Evolutionary conservation across 2,888 invertebrate species (phyloP), one percentile per base, ranked within the genome.

Genomic region (Ectemnius continuus): DNA sequence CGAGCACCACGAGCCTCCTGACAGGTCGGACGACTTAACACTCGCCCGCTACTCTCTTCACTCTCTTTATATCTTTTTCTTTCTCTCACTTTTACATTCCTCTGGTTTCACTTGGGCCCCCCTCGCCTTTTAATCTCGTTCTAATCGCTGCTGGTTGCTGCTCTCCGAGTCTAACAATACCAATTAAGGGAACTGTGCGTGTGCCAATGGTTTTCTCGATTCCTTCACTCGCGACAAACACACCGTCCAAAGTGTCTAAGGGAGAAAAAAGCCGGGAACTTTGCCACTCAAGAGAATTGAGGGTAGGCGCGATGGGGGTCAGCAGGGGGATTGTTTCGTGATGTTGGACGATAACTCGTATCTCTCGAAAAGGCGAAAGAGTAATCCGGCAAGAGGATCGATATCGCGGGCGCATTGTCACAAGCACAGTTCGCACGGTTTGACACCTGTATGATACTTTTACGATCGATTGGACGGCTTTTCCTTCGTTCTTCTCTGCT

Each of bases 341-440:
- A n/a, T 14, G 59, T 5, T 47, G 11, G 28, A 4, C 48, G 48
- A n/a, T 48, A 61, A 52, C 14, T 46, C 16, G 66, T 16, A 58
- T 63, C 47, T 74, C 71, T 72, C 67, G 72, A 64, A 61, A 61
- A 62, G 61, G 20, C 45, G 20, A 58, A 60, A 28, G 45, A 36
- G 52, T 52, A 52, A 52, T 52, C 52, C 16, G 5, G 52, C 52
- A 16, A 52, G 16, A 6, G 52, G 16, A 52, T 52, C 63, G 73
- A 59, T 61, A 45, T 73, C 48, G 46, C 61, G 52, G 61, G 68
- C 59, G 79, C 68, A 82, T 88, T 87, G 88, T 88, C 76, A 82
- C 89, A 89, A 89, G 84, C 88, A 89, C 88, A 89, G 89, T 89
- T 89, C 88, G 80, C 81, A 86, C 82, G 79, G 76, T 84, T 73